Percentiles rank a stretch among this genome's conserved stretches.
Evolutionary conservation across 2,113 vertebrate genomes (phyloP).

Genomic region (Anser brachyrhynchus): DNA sequence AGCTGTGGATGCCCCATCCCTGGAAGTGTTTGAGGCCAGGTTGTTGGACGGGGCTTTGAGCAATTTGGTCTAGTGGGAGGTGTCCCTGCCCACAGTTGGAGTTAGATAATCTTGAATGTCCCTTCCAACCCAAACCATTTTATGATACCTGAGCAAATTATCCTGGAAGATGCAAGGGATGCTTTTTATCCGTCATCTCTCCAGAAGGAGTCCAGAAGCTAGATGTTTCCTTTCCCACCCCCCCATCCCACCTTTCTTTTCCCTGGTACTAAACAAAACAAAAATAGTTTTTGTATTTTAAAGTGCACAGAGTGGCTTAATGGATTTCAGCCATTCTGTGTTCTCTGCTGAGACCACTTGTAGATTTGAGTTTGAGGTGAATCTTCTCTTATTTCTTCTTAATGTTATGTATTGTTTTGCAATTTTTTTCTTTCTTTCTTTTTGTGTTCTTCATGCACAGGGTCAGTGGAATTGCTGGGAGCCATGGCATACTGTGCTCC

Average conservation of each 20-base stretch:
- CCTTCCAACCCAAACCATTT: too few species aligned
- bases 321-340: neutral
- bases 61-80: too few species aligned
- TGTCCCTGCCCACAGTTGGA: too few species aligned
- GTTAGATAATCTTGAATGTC: too few species aligned
- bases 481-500: constrained; percentile 98
- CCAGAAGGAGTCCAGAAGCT: neutral
- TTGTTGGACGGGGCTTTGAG: too few species aligned
- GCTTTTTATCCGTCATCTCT: neutral
- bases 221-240: neutral
- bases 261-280: neutral
- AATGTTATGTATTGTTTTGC: neutral
- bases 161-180: neutral
- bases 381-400: neutral
- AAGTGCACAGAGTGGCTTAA: neutral
- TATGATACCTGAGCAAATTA: neutral
- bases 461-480: constrained; percentile 94
- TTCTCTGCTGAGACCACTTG: neutral
- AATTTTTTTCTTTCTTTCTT: neutral
- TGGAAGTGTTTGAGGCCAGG: too few species aligned
- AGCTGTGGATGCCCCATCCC: too few species aligned
- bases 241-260: neutral
- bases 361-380: neutral
- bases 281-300: neutral
- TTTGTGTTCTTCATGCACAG: constrained; percentile 63